Evolutionary conservation across 2,797 vertebrate species (phyloP).

Genomic region (Helicolenus hilgendorfi): DNA sequence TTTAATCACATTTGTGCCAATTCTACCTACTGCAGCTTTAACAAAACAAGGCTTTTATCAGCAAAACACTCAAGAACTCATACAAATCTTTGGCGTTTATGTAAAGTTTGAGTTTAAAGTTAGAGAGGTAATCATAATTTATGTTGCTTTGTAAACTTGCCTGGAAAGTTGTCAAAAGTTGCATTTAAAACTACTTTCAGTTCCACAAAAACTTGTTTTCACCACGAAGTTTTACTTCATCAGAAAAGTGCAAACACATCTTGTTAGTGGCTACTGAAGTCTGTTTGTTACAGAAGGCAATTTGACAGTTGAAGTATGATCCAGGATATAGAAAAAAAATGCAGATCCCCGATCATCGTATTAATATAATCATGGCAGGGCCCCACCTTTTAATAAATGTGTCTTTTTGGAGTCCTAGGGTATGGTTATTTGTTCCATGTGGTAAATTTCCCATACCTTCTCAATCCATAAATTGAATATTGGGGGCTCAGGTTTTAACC

Average conservation of each 20-base stretch:
- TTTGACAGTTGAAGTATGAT: not conserved
- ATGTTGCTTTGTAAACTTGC: not conserved
- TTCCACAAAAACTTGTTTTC: not conserved
- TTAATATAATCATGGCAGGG: too few relatives aligned
- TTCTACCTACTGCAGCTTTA: too few relatives aligned
- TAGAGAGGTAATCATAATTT: not conserved
- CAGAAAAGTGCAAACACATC: not conserved
- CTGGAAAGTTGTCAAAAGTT: not conserved
- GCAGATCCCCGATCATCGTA: too few relatives aligned
- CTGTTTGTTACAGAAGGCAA: not conserved
- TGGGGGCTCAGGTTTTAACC: too few relatives aligned
- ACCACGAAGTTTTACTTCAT: not conserved
- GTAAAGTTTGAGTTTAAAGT: not conserved
- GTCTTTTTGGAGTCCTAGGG: too few relatives aligned
- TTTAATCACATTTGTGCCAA: too few relatives aligned
- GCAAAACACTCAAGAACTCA: not conserved
- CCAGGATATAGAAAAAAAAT: too few relatives aligned
- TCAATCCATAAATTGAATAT: too few relatives aligned
- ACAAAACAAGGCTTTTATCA: not conserved
- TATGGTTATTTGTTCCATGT: too few relatives aligned
- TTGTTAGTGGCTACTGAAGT: not conserved
- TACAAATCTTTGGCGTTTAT: not conserved
- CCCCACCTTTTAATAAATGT: too few relatives aligned
- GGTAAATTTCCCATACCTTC: too few relatives aligned
- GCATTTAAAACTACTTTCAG: not conserved